Evolutionary conservation across 2,888 invertebrate genomes (phyloP), one percentile per base, ranked within the genome.

Genomic region (Ceriagrion tenellum): DNA sequence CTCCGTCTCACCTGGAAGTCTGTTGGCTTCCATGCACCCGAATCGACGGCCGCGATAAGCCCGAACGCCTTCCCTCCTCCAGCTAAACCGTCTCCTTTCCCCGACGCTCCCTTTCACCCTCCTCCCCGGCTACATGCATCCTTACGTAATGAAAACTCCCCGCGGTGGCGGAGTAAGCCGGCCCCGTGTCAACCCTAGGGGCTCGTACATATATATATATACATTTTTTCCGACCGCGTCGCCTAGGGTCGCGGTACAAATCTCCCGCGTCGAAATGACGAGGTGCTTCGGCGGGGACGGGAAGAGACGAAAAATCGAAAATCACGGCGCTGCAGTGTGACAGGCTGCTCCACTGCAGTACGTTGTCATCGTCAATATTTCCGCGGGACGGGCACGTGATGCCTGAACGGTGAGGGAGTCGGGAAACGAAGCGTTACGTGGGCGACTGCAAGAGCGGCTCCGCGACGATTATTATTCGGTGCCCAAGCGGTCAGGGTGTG

Each of bases 141-240:
- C 81, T 81, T 81, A 81, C 81, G 81, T 81, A 81, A 81, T n/a
- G 81, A 69, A 69, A 69, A 69, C 69, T 69, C 69, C n/a, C n/a
- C 0, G 69, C 6, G 69, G 69, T 6, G 69, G 12, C 20, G 69
- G 69, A 47, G 8, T 47, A 47, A 47, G 47, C 47, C 81, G 81
- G 13, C 81, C 69, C 26, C 30, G 81, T 35, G 81, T 81, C 69
- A n/a, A 69, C 69, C 69, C 69, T 12, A 1, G 20, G 69, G n/a
- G 69, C 12, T 69, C 13, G 26, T 69, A n/a, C 6, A n/a, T n/a
- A n/a, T n/a, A n/a, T n/a, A n/a, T n/a, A n/a, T n/a, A n/a, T n/a
- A n/a, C n/a, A n/a, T n/a, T 26, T n/a, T 69, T 20, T 16, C 20
- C 59, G 6, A 69, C 69, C 10, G 12, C 69, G 26, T 59, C 20